Conservation (phyloP, 2,888 invertebrate species). For the Bellardia bayeri region DNA sequence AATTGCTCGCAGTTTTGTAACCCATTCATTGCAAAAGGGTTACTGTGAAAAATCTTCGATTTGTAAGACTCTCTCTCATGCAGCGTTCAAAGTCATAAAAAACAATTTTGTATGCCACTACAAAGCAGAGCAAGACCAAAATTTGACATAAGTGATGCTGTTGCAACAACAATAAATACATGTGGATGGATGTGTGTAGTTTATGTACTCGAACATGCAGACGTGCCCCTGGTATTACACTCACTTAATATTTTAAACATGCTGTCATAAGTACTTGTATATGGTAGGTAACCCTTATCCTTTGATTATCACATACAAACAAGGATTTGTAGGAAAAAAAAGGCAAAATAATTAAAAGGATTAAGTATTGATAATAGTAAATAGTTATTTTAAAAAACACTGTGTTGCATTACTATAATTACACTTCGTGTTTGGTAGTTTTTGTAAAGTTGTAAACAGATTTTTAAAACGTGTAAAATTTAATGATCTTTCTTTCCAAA, state of each 20-base stretch:
- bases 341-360: conserved; percentile 8
- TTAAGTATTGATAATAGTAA: too few relatives aligned
- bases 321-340: conserved; percentile 2
- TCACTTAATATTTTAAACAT: conserved; percentile 1
- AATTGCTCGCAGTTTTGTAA: conserved; percentile 40
- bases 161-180: conserved; percentile 36
- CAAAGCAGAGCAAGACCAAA: conserved; percentile 82
- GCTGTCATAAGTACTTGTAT: conserved; percentile 16
- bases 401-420: too few relatives aligned
- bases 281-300: conserved; percentile 56
- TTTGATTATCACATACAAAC: conserved; percentile 31
- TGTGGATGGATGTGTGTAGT: neutral
- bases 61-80: conserved; percentile 42
- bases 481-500: too few relatives aligned
- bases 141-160: conserved; percentile 79
- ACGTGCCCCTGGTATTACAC: conserved; percentile 40
- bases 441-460: too few relatives aligned
- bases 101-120: conserved; percentile 84
- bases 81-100: conserved; percentile 78
- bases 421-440: too few relatives aligned
- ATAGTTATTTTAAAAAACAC: too few relatives aligned
- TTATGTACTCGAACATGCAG: conserved; percentile 27
- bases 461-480: too few relatives aligned
- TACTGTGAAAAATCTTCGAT: conserved; percentile 53
- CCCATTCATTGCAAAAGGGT: conserved; percentile 64